Conservation (phyloP, 2,888 invertebrate genomes). For the Falcaria lacertinaria region DNA sequence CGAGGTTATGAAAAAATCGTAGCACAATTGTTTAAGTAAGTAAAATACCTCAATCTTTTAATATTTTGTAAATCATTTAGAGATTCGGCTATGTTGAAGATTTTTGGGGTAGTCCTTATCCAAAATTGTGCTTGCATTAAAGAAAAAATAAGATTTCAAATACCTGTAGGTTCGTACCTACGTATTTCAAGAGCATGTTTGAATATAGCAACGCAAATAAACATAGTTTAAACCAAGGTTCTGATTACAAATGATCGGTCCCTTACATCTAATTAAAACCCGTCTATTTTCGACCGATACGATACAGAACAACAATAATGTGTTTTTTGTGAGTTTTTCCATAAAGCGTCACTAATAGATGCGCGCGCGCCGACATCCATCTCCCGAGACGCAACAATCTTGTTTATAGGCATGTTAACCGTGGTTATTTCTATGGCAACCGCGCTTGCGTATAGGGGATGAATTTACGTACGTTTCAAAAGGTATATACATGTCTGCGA, state of each 20-base stretch:
- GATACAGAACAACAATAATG: conserved; percentile 8
- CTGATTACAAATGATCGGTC: not conserved
- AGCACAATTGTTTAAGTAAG: too few species aligned
- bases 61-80: too few species aligned
- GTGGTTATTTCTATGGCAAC: conserved; percentile 65
- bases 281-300: not conserved
- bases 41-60: too few species aligned
- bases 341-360: conserved; percentile 66
- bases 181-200: too few species aligned
- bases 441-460: conserved; percentile 41
- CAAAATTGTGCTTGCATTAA: too few species aligned
- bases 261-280: not conserved
- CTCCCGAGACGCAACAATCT: conserved; percentile 61
- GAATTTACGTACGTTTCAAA: conserved; percentile 9
- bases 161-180: too few species aligned
- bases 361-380: conserved; percentile 58
- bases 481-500: conserved; percentile 8
- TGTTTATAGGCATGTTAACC: conserved; percentile 76
- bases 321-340: conserved; percentile 46
- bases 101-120: too few species aligned
- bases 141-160: too few species aligned
- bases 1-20: too few species aligned
- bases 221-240: too few species aligned
- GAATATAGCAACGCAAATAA: too few species aligned
- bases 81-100: too few species aligned